Percentiles rank a stretch among this genome's conserved stretches.
phyloP scores from a whole-genome alignment of 2,888 invertebrate genomes.

The Nephrotoma flavescens region DNA sequence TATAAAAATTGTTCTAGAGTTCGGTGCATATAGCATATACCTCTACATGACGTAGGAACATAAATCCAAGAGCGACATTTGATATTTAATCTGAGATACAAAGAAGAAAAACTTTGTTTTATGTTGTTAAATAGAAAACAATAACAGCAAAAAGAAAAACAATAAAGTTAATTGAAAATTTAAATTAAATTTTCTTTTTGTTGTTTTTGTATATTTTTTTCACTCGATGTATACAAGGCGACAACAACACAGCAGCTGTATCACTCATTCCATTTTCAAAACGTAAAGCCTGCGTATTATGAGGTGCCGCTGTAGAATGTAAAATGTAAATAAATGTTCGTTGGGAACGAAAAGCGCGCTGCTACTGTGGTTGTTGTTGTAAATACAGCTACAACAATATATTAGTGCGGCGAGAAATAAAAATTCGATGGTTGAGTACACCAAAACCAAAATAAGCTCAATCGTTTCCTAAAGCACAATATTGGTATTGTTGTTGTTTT shows the following conservation, averaged over 20 bases:
- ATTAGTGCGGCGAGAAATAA: background rate
- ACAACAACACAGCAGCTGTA: background rate
- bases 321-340: background rate
- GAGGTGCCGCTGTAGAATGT: background rate
- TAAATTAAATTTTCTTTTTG: background rate
- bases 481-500: background rate
- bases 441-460: background rate
- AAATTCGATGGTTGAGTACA: background rate
- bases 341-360: background rate
- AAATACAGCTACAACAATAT: too few relatives aligned
- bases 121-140: background rate
- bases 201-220: background rate
- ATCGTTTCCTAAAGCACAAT: background rate
- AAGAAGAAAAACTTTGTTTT: background rate
- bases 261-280: background rate
- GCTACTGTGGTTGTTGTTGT: background rate
- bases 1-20: background rate
- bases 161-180: background rate
- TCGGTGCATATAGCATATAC: background rate
- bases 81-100: background rate
- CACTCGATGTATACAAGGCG: background rate
- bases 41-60: background rate
- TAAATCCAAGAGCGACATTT: background rate
- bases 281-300: too few relatives aligned
- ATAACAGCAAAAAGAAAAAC: background rate